Conservation (phyloP, 2,797 vertebrate genomes). For the Enteromius anoplus region DNA sequence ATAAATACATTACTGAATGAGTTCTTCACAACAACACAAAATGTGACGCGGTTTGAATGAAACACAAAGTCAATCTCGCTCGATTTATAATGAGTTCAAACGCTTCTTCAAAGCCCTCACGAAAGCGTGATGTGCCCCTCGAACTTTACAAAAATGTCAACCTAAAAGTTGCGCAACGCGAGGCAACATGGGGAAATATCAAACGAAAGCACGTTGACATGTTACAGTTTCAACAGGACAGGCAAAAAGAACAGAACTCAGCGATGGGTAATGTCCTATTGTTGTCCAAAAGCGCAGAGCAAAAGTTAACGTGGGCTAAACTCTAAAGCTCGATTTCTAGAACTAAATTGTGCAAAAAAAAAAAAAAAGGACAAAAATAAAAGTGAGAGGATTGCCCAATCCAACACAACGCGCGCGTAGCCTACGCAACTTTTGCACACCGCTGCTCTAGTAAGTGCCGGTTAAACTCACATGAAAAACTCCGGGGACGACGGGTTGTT, state of each 20-base stretch:
- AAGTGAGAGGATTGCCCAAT: slow-evolving; percentile 65
- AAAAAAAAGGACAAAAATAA: not conserved
- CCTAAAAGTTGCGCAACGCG: slow-evolving; percentile 57
- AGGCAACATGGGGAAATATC: slow-evolving; percentile 18
- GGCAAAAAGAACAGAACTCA: not conserved
- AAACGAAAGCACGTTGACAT: not conserved
- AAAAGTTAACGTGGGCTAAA: not conserved
- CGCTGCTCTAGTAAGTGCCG: slow-evolving; percentile 77
- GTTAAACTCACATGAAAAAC: slow-evolving; percentile 98
- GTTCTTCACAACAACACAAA: slow-evolving; percentile 12
- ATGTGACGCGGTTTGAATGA: not conserved
- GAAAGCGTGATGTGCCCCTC: slow-evolving; percentile 17
- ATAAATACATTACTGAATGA: slow-evolving; percentile 40
- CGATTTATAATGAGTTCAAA: not conserved
- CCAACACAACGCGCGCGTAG: slow-evolving; percentile 62
- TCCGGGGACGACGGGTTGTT: slow-evolving; percentile 98
- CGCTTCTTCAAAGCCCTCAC: slow-evolving; percentile 6
- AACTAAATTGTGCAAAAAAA: slow-evolving; percentile 62
- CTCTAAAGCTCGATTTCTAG: slow-evolving; percentile 3
- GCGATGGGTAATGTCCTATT: slow-evolving; percentile 10
- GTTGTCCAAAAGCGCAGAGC: slow-evolving; percentile 9
- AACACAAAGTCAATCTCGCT: not conserved
- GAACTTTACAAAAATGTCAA: slow-evolving; percentile 52
- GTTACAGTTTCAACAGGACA: slow-evolving; percentile 20
- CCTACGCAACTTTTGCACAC: slow-evolving; percentile 67